Evolutionary conservation across 1,140 invertebrate genomes (phyloP).

Genomic region (Conus ventricosus): DNA sequence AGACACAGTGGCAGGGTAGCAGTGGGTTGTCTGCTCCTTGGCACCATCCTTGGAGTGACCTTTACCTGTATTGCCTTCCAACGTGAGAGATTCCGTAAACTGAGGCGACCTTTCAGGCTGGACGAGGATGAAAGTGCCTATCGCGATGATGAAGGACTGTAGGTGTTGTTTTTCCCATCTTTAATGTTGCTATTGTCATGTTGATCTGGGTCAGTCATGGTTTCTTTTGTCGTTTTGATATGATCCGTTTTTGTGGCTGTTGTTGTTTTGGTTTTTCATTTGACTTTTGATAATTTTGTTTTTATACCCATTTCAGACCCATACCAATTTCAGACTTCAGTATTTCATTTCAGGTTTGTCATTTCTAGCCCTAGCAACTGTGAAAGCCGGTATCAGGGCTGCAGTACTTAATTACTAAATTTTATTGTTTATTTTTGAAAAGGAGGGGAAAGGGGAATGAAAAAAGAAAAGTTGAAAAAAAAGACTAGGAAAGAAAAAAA

Average conservation of each 20-base stretch:
- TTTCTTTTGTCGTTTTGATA: not conserved
- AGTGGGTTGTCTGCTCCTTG: constrained; percentile 56
- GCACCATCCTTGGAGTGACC: constrained; percentile 51
- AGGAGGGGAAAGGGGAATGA: too few relatives aligned
- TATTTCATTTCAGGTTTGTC: too few relatives aligned
- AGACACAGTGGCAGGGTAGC: constrained; percentile 57
- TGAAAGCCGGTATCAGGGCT: too few relatives aligned
- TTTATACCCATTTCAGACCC: too few relatives aligned
- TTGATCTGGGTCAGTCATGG: not conserved
- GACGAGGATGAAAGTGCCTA: not conserved
- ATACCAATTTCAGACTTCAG: too few relatives aligned
- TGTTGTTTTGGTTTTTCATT: not conserved
- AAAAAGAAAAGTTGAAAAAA: too few relatives aligned
- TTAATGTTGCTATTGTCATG: too few relatives aligned
- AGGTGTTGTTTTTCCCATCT: too few relatives aligned
- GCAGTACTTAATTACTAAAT: too few relatives aligned
- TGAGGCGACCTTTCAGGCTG: not conserved
- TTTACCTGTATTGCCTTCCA: constrained; percentile 52
- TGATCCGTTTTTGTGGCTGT: not conserved
- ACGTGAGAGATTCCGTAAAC: constrained; percentile 5
- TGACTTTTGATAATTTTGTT: not conserved
- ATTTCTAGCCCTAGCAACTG: too few relatives aligned
- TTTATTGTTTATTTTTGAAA: too few relatives aligned
- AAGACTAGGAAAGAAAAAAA: too few relatives aligned
- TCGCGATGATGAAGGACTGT: not conserved